phyloP scores from a whole-genome alignment of 2,113 vertebrate species.

The Castor canadensis region DNA sequence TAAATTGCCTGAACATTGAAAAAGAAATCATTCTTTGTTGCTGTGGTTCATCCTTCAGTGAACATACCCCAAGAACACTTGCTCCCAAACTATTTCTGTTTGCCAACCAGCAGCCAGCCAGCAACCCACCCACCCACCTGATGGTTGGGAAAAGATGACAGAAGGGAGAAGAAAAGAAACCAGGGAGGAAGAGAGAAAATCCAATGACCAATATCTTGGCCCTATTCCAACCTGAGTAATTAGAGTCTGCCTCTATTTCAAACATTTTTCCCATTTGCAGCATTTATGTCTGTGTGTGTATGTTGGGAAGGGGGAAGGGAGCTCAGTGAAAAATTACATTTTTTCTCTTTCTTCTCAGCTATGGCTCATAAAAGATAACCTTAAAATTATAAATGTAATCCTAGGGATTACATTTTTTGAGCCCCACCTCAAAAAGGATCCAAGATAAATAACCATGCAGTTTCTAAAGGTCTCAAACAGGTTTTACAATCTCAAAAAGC shows the following conservation, averaged over 20 bases:
- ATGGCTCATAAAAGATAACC: constrained; percentile 54
- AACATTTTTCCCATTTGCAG: constrained; percentile 62
- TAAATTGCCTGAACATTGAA: constrained; percentile 52
- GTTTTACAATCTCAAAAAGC: constrained; percentile 29
- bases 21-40: constrained; percentile 63
- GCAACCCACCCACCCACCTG: constrained; percentile 81
- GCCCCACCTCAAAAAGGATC: background rate
- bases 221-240: constrained; percentile 69
- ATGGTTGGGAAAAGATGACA: constrained; percentile 77
- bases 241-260: constrained; percentile 75
- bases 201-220: constrained; percentile 78
- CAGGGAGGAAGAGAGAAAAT: constrained; percentile 71
- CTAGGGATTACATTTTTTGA: background rate
- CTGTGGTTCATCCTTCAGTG: constrained; percentile 71
- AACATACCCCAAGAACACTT: constrained; percentile 77
- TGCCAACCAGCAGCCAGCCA: constrained; percentile 78
- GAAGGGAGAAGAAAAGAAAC: constrained; percentile 78
- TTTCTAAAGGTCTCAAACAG: constrained; percentile 54
- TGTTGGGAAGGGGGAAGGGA: constrained; percentile 47
- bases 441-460: background rate
- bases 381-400: constrained; percentile 61
- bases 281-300: background rate
- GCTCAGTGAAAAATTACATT: constrained; percentile 18
- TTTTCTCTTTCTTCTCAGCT: constrained; percentile 44
- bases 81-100: constrained; percentile 81